Evolutionary conservation across 2,113 vertebrate genomes (phyloP).

Genomic region (Aythya baeri): DNA sequence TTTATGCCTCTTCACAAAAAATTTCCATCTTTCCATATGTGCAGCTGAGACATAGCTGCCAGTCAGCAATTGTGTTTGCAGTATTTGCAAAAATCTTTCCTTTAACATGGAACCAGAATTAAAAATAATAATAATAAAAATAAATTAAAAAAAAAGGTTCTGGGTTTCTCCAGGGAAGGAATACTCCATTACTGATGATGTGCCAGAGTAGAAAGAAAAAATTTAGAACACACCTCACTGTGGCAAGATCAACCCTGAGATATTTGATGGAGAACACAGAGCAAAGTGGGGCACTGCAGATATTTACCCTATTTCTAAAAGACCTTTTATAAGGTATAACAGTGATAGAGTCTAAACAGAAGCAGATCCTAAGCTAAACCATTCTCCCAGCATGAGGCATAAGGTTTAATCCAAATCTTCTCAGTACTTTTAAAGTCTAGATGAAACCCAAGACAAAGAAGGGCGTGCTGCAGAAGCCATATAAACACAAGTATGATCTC

Average conservation of each 20-base stretch:
- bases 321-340: neutral
- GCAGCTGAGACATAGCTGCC: constrained; percentile 53
- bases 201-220: constrained; percentile 7
- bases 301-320: neutral
- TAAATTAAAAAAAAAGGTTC: neutral
- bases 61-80: constrained; percentile 54
- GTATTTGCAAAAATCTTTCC: constrained; percentile 49
- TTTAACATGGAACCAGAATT: constrained; percentile 12
- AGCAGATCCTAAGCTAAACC: neutral
- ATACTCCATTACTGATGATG: neutral
- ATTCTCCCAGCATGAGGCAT: neutral
- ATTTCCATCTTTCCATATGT: constrained; percentile 52
- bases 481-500: neutral
- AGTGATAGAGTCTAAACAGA: neutral
- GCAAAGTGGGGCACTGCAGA: neutral
- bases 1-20: constrained; percentile 56
- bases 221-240: neutral
- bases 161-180: neutral
- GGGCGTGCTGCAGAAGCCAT: neutral
- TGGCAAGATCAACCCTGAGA: neutral
- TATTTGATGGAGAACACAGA: neutral
- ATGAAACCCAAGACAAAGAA: neutral
- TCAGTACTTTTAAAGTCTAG: neutral
- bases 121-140: no score
- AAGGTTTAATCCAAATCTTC: neutral